Percentiles rank a stretch among this genome's conserved stretches.
These are phyloP conservation scores for Colletes gigas DNA, from an alignment of 1,140 invertebrate genomes.

Conservation along the genomic window DNA sequence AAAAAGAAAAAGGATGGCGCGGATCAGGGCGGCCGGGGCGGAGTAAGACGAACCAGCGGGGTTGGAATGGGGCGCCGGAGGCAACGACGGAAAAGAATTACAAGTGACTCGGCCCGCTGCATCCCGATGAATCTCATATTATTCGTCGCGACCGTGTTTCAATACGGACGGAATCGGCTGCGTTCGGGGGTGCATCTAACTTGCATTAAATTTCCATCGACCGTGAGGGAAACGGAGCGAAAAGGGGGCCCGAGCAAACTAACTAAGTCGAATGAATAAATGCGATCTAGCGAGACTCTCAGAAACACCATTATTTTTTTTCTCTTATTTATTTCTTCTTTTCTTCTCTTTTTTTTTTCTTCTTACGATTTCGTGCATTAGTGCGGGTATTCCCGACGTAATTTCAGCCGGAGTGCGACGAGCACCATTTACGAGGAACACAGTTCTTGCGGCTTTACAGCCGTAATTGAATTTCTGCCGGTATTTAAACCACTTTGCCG, in stretches of 20 bases:
- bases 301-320: not conserved
- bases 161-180: slow-evolving; percentile 26
- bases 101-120: slow-evolving; percentile 77
- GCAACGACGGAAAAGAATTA: slow-evolving; percentile 78
- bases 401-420: slow-evolving; percentile 8
- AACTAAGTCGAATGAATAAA: slow-evolving; percentile 30
- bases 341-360: no score
- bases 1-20: slow-evolving; percentile 11
- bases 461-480: slow-evolving; percentile 36
- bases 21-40: slow-evolving; percentile 19
- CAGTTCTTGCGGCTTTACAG: slow-evolving; percentile 24
- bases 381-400: not conserved
- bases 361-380: not conserved
- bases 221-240: not conserved
- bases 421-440: slow-evolving; percentile 8
- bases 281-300: slow-evolving; percentile 1
- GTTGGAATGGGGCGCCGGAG: slow-evolving; percentile 40
- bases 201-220: slow-evolving; percentile 33
- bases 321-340: no score
- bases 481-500: slow-evolving; percentile 36
- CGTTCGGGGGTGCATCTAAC: slow-evolving; percentile 9
- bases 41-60: slow-evolving; percentile 49
- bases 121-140: slow-evolving; percentile 80
- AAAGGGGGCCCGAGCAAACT: not conserved
- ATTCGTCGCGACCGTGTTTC: slow-evolving; percentile 68